Conservation (phyloP, 2,113 vertebrate genomes). For the Sprattus sprattus region DNA sequence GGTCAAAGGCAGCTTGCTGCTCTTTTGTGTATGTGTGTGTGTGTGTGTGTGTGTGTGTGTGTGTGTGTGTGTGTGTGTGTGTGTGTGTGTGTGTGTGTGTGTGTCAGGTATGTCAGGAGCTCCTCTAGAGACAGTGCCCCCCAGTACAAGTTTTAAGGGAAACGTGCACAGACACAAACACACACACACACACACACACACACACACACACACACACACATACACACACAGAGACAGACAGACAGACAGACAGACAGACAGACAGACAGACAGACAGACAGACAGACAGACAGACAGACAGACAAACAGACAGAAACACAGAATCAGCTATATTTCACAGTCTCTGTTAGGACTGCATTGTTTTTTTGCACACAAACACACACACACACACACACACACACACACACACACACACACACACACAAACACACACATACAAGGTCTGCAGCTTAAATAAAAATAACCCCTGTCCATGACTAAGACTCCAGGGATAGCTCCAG, state of each 20-base stretch:
- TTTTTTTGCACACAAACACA: background rate
- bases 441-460: background rate
- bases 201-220: background rate
- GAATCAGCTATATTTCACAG: background rate
- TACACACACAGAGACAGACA: too few species aligned
- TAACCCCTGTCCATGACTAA: background rate
- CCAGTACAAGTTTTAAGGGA: background rate
- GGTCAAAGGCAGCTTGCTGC: too few species aligned
- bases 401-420: background rate
- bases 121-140: background rate
- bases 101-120: background rate
- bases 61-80: slow-evolving; percentile 26
- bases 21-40: slow-evolving; percentile 11
- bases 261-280: background rate
- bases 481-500: background rate
- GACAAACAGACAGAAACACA: background rate
- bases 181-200: background rate
- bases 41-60: slow-evolving; percentile 27
- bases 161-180: background rate
- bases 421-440: background rate
- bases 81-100: slow-evolving; percentile 28
- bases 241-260: background rate
- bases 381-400: background rate
- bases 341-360: background rate
- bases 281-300: background rate